Base-by-base conservation (phyloP, 1,140 invertebrate genomes). In the Cherax quadricarinatus region DNA sequence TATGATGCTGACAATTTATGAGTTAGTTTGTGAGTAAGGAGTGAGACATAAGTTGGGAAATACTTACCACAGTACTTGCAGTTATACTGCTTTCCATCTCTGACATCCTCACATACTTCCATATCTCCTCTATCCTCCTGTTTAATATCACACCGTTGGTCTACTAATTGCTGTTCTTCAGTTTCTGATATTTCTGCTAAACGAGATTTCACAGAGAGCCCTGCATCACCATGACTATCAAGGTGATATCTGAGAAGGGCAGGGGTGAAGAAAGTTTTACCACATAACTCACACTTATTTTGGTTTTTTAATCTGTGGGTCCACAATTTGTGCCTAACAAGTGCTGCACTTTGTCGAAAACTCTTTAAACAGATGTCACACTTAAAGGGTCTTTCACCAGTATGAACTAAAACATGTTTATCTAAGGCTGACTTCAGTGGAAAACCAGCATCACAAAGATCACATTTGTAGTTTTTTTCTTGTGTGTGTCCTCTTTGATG, bases 351-450 rank as follows among this genome's bases (percentile, higher is more conserved):
- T 95, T 99, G 99, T 95, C 99, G 99, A 62, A 96, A 96, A 7
- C 95, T 95, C 93, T 96, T 96, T 24, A 95, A 89, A 86, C 94
- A 94, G 41, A 94, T 79, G 79, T 93, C 93, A 82, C 94, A 94
- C 60, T 89, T 90, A 91, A 92, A 94, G 14, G 95, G 95, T 89
- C 95, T 95, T 92, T 96, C 95, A 0, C 96, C 96, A 30, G 96
- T 96, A 94, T 97, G 97, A 5, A 97, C 98, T 93, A 98, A 96
- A 95, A 99, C 99, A 95, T 99, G 99, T 98, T 99, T 99, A 95
- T 99, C 98, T 41, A 99, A 96, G 6, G 99, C 99, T 95, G 98
- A 99, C 95, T 99, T 99, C 95, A 99, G 99, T 86, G 98, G 99
- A 7, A 99, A 94, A 49, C 98, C 98, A 96, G 99, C 99, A 95